Evolutionary conservation across 2,797 vertebrate genomes (phyloP).

Genomic region (Esox lucius): DNA sequence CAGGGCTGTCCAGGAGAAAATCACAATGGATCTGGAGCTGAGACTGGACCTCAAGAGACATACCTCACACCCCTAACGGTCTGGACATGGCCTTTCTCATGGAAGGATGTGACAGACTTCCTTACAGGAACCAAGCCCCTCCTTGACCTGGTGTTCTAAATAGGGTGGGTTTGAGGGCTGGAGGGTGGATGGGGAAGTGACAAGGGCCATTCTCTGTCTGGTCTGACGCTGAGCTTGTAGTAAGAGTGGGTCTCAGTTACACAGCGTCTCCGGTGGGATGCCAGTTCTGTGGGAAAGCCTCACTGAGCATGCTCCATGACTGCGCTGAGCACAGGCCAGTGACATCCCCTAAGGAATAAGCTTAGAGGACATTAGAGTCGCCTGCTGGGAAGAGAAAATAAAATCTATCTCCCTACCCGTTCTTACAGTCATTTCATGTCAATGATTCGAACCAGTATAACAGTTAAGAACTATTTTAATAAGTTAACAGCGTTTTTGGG

Average conservation of each 20-base stretch:
- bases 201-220: constrained; percentile 47
- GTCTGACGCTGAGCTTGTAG: constrained; percentile 57
- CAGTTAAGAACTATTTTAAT: background rate
- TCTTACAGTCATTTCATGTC: background rate
- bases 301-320: constrained; percentile 66
- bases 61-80: constrained; percentile 34
- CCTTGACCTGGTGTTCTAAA: background rate
- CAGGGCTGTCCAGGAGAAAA: constrained; percentile 27
- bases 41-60: background rate
- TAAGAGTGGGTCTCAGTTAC: constrained; percentile 59
- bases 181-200: constrained; percentile 16
- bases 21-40: constrained; percentile 23
- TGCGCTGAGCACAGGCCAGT: constrained; percentile 46
- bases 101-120: constrained; percentile 31
- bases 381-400: constrained; percentile 46
- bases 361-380: constrained; percentile 44
- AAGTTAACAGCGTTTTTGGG: background rate
- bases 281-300: constrained; percentile 73
- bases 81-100: constrained; percentile 38
- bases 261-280: constrained; percentile 53
- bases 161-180: background rate
- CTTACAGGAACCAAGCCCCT: constrained; percentile 30
- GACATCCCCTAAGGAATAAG: constrained; percentile 48
- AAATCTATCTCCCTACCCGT: constrained; percentile 15
- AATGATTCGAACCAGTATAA: background rate